Base-by-base conservation (phyloP, 1,140 invertebrate genomes). In the Cyphomyrmex costatus region DNA sequence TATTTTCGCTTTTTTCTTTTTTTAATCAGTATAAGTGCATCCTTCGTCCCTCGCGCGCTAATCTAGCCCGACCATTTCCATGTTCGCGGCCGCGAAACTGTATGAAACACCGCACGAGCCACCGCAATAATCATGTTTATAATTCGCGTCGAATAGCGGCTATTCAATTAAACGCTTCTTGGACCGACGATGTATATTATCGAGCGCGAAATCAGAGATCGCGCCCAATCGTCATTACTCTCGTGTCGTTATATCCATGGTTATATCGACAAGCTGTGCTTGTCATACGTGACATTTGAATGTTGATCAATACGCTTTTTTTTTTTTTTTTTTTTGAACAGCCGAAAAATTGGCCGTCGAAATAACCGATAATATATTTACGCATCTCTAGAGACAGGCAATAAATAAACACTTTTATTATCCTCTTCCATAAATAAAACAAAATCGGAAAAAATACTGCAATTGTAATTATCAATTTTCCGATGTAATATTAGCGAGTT, bases 11-110 rank as follows among this genome's bases (percentile, higher is more conserved):
- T 86, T 65, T 70, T 60, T 80, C 77, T 79, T 86, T 86, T 86
- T 86, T 86, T 83, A 86, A 86, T 86, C 85, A 73, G 77, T 51
- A 70, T 86, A 86, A 86, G 85, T 83, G 85, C 85, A 86, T 70
- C 42, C 78, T 51, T 73, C 79, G 66, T 82, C 65, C 42, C 74
- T 63, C 16, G 77, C 46, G 63, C 53, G 78, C 66, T 82, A 83
- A 86, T 83, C 68, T 63, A 71, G 46, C 46, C 36, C 56, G 79
- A 86, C 36, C 78, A 65, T 86, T 80, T 80, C 53, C 51, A 36
- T 60, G 66, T 60, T 65, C 65, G 63, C 61, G 53, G 63, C 42
- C 33, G 66, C 30, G 60, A 53, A 49, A 68, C 65, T 78, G 77
- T 56, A 71, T 53, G 85, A 71, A 82, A 70, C 77, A 46, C 53